Conservation (phyloP, 2,797 vertebrate genomes). For the Brachyalestes nurse region DNA sequence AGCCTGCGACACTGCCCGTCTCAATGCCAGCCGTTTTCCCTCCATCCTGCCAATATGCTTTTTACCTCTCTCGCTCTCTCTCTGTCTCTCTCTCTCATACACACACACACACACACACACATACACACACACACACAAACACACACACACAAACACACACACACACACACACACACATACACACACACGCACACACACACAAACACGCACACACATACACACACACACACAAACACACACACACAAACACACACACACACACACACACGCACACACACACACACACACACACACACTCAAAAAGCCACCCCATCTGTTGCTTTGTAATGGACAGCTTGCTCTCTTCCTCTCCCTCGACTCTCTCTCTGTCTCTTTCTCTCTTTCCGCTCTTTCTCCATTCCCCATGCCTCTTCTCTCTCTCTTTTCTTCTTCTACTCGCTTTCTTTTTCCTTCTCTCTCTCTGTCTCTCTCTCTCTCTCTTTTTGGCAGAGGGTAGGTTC, state of each 20-base stretch:
- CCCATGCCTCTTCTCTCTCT: conserved; percentile 7
- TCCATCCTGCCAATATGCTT: conserved; percentile 61
- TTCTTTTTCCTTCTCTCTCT: conserved; percentile 24
- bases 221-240: no score
- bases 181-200: conserved; percentile 21
- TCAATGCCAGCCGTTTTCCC: conserved; percentile 66
- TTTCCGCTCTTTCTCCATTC: conserved; percentile 38
- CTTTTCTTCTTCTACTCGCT: no score
- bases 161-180: conserved; percentile 20
- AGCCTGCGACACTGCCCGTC: conserved; percentile 69
- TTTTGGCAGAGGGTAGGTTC: conserved; percentile 38
- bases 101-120: conserved; percentile 20
- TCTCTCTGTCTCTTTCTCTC: not conserved
- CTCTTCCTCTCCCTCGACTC: conserved; percentile 7
- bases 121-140: conserved; percentile 18
- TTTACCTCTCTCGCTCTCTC: not conserved
- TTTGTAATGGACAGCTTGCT: conserved; percentile 53
- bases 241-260: conserved; percentile 21
- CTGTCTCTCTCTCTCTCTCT: conserved; percentile 17
- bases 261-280: conserved; percentile 12
- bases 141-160: conserved; percentile 21
- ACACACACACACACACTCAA: conserved; percentile 29
- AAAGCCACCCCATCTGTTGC: conserved; percentile 56
- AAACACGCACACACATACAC: conserved; percentile 18
- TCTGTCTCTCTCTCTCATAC: not conserved